These are phyloP conservation scores for Rhynchophorus ferrugineus DNA, from an alignment of 1,140 invertebrate genomes.

Conservation along the genomic window DNA sequence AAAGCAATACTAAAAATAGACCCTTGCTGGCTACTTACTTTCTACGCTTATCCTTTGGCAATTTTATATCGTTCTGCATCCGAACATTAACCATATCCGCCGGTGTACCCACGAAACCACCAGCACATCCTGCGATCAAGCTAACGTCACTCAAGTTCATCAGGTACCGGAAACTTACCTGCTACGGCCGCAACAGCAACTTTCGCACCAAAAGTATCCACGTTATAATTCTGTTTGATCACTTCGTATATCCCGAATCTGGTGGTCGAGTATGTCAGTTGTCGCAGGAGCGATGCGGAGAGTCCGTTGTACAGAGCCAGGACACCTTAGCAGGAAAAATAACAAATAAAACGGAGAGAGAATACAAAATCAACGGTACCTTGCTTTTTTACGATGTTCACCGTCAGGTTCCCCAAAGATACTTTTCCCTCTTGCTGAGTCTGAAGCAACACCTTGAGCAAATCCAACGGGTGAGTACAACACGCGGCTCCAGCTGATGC, in stretches of 20 bases:
- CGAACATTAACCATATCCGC: constrained; percentile 97
- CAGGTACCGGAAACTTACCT: too few relatives aligned
- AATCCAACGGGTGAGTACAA: constrained; percentile 94
- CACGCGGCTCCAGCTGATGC: constrained; percentile 92
- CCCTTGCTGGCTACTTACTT: too few relatives aligned
- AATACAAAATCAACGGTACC: too few relatives aligned
- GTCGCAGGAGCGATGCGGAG: constrained; percentile 88
- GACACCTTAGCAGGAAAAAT: constrained; percentile 52
- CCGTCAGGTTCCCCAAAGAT: constrained; percentile 61
- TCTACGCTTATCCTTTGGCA: constrained; percentile 77
- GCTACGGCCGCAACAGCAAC: constrained; percentile 76
- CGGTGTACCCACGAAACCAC: constrained; percentile 89
- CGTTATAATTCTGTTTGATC: constrained; percentile 51
- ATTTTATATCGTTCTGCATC: constrained; percentile 99
- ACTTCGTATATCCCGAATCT: constrained; percentile 97
- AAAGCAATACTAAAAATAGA: too few relatives aligned
- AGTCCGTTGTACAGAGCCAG: constrained; percentile 93
- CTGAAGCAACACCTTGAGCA: constrained; percentile 96
- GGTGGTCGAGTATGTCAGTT: constrained; percentile 94
- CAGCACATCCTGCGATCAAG: constrained; percentile 60
- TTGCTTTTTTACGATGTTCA: constrained; percentile 68
- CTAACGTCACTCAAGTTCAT: too few relatives aligned
- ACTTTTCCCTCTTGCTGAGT: constrained; percentile 85
- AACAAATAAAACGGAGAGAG: too few relatives aligned
- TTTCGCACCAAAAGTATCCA: constrained; percentile 57